These are phyloP conservation scores for Frieseomelitta varia DNA, from an alignment of 1,140 invertebrate species.

Conservation along the genomic window DNA sequence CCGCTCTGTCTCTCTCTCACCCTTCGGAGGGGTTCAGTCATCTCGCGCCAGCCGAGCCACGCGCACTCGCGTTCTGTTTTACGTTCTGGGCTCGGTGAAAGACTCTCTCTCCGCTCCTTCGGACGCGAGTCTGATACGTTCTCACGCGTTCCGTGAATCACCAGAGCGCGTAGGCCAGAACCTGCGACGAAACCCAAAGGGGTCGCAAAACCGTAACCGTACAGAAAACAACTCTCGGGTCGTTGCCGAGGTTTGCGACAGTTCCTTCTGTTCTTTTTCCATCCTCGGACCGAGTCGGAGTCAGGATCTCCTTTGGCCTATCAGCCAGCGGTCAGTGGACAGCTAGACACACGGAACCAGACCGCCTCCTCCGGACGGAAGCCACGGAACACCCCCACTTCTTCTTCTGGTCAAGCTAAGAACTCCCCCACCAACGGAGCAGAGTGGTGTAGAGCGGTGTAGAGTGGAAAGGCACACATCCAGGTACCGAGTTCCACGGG, in stretches of 20 bases:
- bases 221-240: too few relatives aligned
- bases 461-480: conserved; percentile 46
- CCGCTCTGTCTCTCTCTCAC: conserved; percentile 69
- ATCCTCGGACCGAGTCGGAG: not conserved
- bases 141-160: conserved; percentile 4
- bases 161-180: too few relatives aligned
- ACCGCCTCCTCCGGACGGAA: conserved; percentile 59
- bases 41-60: conserved; percentile 78
- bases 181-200: too few relatives aligned
- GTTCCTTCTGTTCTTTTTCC: not conserved
- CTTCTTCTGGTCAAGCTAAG: conserved; percentile 43
- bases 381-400: conserved; percentile 61
- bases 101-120: conserved; percentile 36
- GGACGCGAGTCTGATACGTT: conserved; percentile 13
- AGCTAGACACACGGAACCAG: conserved; percentile 43
- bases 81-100: conserved; percentile 58
- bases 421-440: conserved; percentile 44
- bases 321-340: conserved; percentile 14
- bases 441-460: conserved; percentile 24
- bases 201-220: too few relatives aligned
- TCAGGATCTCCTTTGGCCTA: not conserved
- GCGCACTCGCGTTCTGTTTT: conserved; percentile 62
- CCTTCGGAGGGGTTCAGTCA: conserved; percentile 77
- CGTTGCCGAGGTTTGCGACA: not conserved
- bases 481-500: conserved; percentile 58